These are phyloP conservation scores for Scortum barcoo DNA, from an alignment of 2,113 vertebrate species.

Conservation along the genomic window DNA sequence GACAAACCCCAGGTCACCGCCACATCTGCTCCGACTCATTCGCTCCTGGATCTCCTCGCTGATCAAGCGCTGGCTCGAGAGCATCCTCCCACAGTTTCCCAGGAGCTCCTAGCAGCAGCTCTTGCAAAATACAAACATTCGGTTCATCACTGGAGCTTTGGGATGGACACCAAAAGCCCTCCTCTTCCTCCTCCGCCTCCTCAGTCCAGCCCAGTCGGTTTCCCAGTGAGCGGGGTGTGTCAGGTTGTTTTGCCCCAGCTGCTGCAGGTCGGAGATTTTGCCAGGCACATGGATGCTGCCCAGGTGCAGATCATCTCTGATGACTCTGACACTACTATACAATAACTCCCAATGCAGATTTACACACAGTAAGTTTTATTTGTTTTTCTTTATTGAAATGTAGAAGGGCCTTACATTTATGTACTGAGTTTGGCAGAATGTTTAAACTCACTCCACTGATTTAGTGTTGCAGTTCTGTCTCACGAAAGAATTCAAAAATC, in stretches of 20 bases:
- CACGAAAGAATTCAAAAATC: neutral
- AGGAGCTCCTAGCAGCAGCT: constrained; percentile 53
- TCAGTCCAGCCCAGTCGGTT: constrained; percentile 66
- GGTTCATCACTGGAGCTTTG: constrained; percentile 36
- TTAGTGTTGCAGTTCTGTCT: neutral
- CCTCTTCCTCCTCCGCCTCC: constrained; percentile 68
- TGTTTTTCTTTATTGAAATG: neutral
- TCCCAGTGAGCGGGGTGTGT: constrained; percentile 15
- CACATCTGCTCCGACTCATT: neutral
- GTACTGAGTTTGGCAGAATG: neutral
- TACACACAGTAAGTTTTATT: constrained; percentile 10
- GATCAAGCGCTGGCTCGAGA: constrained; percentile 57
- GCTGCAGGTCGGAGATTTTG: constrained; percentile 81
- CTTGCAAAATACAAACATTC: constrained; percentile 42
- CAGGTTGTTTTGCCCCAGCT: constrained; percentile 82
- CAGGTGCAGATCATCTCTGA: constrained; percentile 19
- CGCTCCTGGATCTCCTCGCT: constrained; percentile 53
- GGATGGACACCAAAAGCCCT: constrained; percentile 62
- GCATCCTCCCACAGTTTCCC: constrained; percentile 1
- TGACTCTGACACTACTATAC: neutral
- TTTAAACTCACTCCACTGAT: neutral
- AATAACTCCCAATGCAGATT: neutral
- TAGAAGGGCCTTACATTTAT: neutral
- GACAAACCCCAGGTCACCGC: neutral
- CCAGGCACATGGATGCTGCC: constrained; percentile 77